Percentiles rank a stretch among this genome's conserved stretches.
phyloP scores from a whole-genome alignment of 2,888 invertebrate genomes.

The Sepiola atlantica region DNA sequence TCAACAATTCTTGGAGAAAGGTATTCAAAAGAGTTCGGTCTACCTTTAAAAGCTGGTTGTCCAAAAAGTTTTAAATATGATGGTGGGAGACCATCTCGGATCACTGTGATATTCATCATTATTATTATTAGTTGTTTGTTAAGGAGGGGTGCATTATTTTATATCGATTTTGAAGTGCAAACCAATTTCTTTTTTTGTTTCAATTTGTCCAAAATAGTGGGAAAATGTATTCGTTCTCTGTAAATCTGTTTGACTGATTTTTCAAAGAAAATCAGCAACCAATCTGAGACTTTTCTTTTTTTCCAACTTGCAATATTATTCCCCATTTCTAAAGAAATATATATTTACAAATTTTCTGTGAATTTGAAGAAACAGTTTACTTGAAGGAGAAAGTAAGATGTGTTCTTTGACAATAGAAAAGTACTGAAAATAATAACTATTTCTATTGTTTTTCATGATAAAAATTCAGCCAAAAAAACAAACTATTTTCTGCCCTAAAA shows the following conservation, averaged over 20 bases:
- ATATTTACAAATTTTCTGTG: no score
- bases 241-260: background rate
- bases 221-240: background rate
- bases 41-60: slow-evolving; percentile 33
- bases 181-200: no score
- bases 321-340: no score
- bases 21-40: slow-evolving; percentile 56
- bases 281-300: background rate
- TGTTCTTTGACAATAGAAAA: no score
- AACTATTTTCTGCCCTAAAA: no score
- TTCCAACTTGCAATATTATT: background rate
- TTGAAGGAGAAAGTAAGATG: no score
- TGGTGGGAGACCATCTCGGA: background rate
- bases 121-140: background rate
- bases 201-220: background rate
- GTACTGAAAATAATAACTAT: no score
- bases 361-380: no score
- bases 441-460: no score
- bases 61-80: background rate
- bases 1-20: slow-evolving; percentile 63
- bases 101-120: slow-evolving; percentile 13
- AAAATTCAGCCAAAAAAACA: no score
- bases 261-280: background rate
- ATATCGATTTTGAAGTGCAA: background rate
- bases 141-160: background rate